Evolutionary conservation across 2,113 vertebrate genomes (phyloP).

Genomic region (Alaudala cheleensis): DNA sequence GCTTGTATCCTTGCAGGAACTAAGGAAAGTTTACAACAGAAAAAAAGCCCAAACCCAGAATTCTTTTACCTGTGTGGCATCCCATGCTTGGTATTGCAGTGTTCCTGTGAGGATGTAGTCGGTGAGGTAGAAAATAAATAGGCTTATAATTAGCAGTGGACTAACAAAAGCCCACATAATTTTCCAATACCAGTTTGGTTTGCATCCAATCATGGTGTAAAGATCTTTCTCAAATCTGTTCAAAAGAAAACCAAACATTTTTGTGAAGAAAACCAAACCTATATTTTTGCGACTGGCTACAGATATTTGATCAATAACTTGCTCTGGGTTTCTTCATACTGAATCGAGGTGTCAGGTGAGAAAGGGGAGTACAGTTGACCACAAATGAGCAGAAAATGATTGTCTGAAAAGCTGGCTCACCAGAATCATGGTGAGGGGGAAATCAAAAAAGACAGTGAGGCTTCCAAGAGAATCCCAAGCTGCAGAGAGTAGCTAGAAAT

Average conservation of each 20-base stretch:
- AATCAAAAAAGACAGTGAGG: background rate
- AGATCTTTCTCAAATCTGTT: slow-evolving; percentile 90
- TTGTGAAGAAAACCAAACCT: background rate
- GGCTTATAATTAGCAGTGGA: slow-evolving; percentile 83
- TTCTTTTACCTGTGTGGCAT: slow-evolving; percentile 80
- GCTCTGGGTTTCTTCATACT: background rate
- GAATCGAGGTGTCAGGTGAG: background rate
- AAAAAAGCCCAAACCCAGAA: background rate
- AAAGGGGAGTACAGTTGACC: background rate
- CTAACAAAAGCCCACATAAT: slow-evolving; percentile 83
- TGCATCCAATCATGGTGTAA: slow-evolving; percentile 82
- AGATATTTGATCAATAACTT: rapidly evolving
- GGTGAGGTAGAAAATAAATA: slow-evolving; percentile 87
- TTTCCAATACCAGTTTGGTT: slow-evolving; percentile 88
- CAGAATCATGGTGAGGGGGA: background rate
- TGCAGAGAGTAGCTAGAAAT: background rate
- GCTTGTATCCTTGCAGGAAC: background rate
- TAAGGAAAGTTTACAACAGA: background rate
- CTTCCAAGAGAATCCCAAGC: background rate
- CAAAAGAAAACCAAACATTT: background rate
- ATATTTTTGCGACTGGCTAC: background rate
- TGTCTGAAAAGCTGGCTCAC: background rate
- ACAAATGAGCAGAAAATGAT: background rate
- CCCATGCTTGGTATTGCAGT: slow-evolving; percentile 89
- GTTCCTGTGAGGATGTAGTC: slow-evolving; percentile 87